Evolutionary conservation across 2,888 invertebrate species (phyloP).

Genomic region (Torymus auratus): DNA sequence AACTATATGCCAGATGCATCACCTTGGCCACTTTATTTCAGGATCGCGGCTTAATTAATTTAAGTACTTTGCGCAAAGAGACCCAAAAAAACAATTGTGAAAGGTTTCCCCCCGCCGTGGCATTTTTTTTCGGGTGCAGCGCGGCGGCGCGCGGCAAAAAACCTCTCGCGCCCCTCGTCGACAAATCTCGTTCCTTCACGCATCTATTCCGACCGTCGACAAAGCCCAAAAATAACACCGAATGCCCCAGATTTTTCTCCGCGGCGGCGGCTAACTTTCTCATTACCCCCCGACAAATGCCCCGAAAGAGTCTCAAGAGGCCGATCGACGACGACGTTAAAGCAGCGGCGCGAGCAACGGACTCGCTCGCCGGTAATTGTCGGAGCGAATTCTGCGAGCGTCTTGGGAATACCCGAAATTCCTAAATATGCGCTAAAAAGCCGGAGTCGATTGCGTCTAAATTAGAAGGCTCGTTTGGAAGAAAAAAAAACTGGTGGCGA

Average conservation of each 20-base stretch:
- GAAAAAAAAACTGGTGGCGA: too few relatives aligned
- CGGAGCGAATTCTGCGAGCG: background rate
- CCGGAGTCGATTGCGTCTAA: too few relatives aligned
- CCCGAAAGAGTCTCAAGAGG: conserved; percentile 34
- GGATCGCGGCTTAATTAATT: too few relatives aligned
- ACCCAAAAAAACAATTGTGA: background rate
- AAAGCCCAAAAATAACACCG: conserved; percentile 52
- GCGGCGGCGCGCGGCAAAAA: conserved; percentile 21
- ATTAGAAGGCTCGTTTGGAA: too few relatives aligned
- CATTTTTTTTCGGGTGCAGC: background rate
- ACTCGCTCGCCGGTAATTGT: background rate
- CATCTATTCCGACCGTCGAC: conserved; percentile 33
- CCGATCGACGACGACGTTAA: background rate
- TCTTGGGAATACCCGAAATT: background rate
- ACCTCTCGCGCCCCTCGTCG: conserved; percentile 10
- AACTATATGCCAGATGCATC: too few relatives aligned
- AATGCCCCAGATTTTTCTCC: conserved; percentile 56
- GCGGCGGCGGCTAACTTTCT: conserved; percentile 35
- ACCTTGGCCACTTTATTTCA: too few relatives aligned
- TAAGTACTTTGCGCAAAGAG: too few relatives aligned
- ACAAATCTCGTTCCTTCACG: conserved; percentile 48
- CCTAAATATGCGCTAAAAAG: too few relatives aligned
- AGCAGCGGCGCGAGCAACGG: background rate
- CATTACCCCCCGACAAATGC: conserved; percentile 48
- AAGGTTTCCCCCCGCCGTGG: background rate